A percentile compares a stretch with the other conserved stretches of the same genome.
phyloP scores from a whole-genome alignment of 2,888 invertebrate genomes.

The Pammene aurita region DNA sequence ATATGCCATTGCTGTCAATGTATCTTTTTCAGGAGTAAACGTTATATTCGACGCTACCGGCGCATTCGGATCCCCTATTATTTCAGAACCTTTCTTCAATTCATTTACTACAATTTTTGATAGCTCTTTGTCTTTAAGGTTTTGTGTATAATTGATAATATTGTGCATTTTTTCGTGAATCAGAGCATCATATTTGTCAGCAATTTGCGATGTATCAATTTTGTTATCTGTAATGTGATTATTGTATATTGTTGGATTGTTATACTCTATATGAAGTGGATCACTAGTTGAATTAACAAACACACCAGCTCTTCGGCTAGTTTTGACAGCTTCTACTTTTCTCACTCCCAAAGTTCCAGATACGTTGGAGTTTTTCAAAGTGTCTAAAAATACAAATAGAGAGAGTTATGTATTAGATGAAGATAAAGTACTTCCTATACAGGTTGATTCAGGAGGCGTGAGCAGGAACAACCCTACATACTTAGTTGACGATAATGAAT shows the following conservation, averaged over 20 bases:
- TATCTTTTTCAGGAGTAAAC: conserved; percentile 76
- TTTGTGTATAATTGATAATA: conserved; percentile 60
- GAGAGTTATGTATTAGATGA: neutral
- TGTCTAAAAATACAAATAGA: conserved; percentile 58
- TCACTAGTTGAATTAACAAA: conserved; percentile 52
- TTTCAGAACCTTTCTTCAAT: conserved; percentile 64
- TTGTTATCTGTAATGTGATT: conserved; percentile 68
- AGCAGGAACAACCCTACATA: too few relatives aligned
- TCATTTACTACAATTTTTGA: conserved; percentile 74
- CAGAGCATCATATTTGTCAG: conserved; percentile 51
- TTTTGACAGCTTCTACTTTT: conserved; percentile 53
- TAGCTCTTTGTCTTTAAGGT: conserved; percentile 62
- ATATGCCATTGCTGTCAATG: conserved; percentile 73
- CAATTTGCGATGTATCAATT: conserved; percentile 61
- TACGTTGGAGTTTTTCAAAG: conserved; percentile 58
- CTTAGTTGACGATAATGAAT: too few relatives aligned
- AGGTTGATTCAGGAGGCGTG: too few relatives aligned
- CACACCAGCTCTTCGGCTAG: conserved; percentile 55
- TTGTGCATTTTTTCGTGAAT: conserved; percentile 54
- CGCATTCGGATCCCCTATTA: conserved; percentile 63
- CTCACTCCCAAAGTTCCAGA: conserved; percentile 65
- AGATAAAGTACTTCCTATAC: neutral
- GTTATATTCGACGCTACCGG: conserved; percentile 71
- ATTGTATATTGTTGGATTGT: conserved; percentile 56
- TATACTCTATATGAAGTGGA: conserved; percentile 66